phyloP scores from a whole-genome alignment of 1,140 invertebrate species.

The Dreissena polymorpha region DNA sequence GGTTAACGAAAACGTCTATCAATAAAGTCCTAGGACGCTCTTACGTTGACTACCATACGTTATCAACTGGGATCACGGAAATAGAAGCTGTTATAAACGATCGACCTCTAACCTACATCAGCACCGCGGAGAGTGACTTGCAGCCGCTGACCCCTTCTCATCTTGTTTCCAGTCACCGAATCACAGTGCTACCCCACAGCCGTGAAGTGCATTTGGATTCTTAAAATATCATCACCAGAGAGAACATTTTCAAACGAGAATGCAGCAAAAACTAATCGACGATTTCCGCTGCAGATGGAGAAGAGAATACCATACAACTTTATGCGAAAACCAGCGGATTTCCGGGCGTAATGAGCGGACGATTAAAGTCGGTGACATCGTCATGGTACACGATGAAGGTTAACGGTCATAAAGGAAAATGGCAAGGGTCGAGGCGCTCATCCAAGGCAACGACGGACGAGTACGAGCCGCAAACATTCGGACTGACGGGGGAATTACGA shows the following conservation, averaged over 20 bases:
- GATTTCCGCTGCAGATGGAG: conserved; percentile 29
- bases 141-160: conserved; percentile 37
- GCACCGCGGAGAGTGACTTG: background rate
- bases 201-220: background rate
- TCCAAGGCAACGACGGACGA: conserved; percentile 34
- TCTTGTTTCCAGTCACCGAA: conserved; percentile 5
- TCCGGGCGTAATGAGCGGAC: background rate
- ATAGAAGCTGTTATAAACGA: conserved; percentile 26
- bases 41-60: background rate
- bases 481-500: background rate
- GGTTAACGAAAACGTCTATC: conserved; percentile 11
- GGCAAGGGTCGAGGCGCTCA: conserved; percentile 14
- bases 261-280: conserved; percentile 5
- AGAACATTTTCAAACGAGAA: background rate
- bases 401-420: background rate
- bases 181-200: background rate
- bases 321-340: too few relatives aligned
- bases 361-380: conserved; percentile 14
- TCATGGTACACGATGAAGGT: conserved; percentile 21
- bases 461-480: conserved; percentile 20
- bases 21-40: conserved; percentile 10
- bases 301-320: too few relatives aligned
- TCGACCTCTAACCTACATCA: conserved; percentile 20
- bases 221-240: background rate
- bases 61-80: conserved; percentile 8